phyloP scores from a whole-genome alignment of 2,888 invertebrate genomes.

The Chrysolina americana region DNA sequence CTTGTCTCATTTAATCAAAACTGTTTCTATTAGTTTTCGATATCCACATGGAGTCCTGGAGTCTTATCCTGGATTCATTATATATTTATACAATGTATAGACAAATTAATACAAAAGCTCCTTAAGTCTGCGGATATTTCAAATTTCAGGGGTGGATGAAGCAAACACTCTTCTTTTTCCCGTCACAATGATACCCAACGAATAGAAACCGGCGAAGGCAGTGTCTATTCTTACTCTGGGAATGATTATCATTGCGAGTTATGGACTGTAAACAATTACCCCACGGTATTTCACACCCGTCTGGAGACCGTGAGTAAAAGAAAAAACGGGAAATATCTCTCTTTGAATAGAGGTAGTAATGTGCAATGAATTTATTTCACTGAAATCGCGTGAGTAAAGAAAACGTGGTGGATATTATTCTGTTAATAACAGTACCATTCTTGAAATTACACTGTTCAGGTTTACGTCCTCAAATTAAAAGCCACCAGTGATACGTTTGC shows the following conservation, averaged over 20 bases:
- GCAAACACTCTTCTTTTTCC: not conserved
- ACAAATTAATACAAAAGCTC: too few relatives aligned
- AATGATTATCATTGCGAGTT: constrained; percentile 10
- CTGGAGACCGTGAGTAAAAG: not conserved
- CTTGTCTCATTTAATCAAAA: too few relatives aligned
- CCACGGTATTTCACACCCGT: constrained; percentile 13
- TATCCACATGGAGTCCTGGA: too few relatives aligned
- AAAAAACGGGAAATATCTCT: not conserved
- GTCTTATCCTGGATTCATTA: too few relatives aligned
- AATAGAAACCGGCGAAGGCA: not conserved
- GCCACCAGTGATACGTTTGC: not conserved
- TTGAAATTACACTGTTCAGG: not conserved
- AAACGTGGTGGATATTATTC: not conserved
- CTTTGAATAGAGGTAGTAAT: not conserved
- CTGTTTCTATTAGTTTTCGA: too few relatives aligned
- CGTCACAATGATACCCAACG: not conserved
- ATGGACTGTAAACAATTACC: constrained; percentile 18
- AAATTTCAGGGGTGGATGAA: not conserved
- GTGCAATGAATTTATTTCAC: constrained; percentile 16
- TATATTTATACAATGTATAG: too few relatives aligned
- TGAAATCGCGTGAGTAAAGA: not conserved
- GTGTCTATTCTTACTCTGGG: not conserved
- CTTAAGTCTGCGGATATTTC: too few relatives aligned
- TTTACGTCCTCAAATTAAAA: not conserved
- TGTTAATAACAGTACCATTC: constrained; percentile 4